Base-by-base conservation (phyloP, 2,797 vertebrate genomes). In the Halcyon badia region DNA sequence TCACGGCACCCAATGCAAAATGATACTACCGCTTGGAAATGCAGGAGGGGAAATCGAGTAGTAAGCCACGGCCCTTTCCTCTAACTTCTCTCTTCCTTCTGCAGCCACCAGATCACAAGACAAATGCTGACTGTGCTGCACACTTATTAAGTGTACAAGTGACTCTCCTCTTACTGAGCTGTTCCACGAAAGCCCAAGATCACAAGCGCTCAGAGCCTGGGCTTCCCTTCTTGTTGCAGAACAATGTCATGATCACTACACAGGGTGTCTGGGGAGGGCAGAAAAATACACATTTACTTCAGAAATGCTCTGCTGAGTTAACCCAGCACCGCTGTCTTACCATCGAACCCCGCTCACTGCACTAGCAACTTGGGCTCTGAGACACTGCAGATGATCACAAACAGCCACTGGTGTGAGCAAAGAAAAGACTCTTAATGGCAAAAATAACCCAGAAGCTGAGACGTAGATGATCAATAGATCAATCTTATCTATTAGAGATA, bases 391-490 rank as follows among this genome's bases (percentile, higher is more conserved):
- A 41, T 30, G 33, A 61, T 42, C 64, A 76, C 75, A 39, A 48
- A 58, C 39, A 35, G 66, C 72, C 42, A 35, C 66, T 42, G 58
- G 5, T 41, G 39, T 11, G 31, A 90, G 28, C 56, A 62, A 41
- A 86, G 39, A 65, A 62, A 52, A 86, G 35, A 62, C 25, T 42
- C 64, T 64, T 66, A 84, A 90, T 9, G 41, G 60, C 56, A 91
- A 84, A 79, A 87, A n/a, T n/a, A 87, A 70, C 46, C 21, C 85
- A 48, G 83, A 51, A 87, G 75, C 90, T 66, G 82, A 83, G 85
- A 76, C 65, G 78, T 16, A 82, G 65, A 57, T 35, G 37, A 54
- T n/a, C 5, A 4, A 51, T 84, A 93, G 26, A 51, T 51, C 26
- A 28, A 28, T 51, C 49, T 51, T 28, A 17, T 28, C 26, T 51